Evolutionary conservation across 2,797 vertebrate species (phyloP).

Genomic region (Gallinago solitaria): DNA sequence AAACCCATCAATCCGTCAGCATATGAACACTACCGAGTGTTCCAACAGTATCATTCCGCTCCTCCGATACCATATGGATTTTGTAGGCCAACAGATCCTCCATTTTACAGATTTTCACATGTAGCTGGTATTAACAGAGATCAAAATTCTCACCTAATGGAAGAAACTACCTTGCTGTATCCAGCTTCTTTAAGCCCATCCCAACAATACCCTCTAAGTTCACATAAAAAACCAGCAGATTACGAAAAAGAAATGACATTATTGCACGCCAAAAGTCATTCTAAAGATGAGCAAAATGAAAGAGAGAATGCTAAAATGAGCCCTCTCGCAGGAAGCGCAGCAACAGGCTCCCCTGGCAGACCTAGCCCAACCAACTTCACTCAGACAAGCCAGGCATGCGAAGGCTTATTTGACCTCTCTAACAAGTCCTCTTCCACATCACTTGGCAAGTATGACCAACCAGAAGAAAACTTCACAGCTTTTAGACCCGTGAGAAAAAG

Average conservation of each 20-base stretch:
- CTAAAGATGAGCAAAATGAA: conserved; percentile 77
- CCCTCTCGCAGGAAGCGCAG: conserved; percentile 89
- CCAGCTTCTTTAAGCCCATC: conserved; percentile 73
- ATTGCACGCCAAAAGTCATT: conserved; percentile 61
- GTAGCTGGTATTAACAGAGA: conserved; percentile 79
- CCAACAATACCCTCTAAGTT: conserved; percentile 59
- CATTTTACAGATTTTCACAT: conserved; percentile 78
- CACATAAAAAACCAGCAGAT: conserved; percentile 73
- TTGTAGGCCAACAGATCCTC: conserved; percentile 83
- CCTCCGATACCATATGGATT: conserved; percentile 83
- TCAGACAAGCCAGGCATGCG: conserved; percentile 76
- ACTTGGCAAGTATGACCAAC: conserved; percentile 42
- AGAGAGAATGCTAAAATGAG: conserved; percentile 86
- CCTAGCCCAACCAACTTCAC: conserved; percentile 87
- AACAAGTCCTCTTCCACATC: conserved; percentile 51
- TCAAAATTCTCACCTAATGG: conserved; percentile 76
- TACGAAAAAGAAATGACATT: conserved; percentile 71
- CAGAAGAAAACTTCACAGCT: conserved; percentile 57
- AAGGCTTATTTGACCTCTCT: conserved; percentile 72
- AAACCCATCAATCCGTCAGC: conserved; percentile 75
- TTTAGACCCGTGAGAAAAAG: conserved; percentile 69
- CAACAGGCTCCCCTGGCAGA: conserved; percentile 92
- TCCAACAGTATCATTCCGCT: conserved; percentile 81
- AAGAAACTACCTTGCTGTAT: conserved; percentile 77
- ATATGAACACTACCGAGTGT: conserved; percentile 85